Evolutionary conservation across 2,888 invertebrate genomes (phyloP).

Genomic region (Diogma glabrata): DNA sequence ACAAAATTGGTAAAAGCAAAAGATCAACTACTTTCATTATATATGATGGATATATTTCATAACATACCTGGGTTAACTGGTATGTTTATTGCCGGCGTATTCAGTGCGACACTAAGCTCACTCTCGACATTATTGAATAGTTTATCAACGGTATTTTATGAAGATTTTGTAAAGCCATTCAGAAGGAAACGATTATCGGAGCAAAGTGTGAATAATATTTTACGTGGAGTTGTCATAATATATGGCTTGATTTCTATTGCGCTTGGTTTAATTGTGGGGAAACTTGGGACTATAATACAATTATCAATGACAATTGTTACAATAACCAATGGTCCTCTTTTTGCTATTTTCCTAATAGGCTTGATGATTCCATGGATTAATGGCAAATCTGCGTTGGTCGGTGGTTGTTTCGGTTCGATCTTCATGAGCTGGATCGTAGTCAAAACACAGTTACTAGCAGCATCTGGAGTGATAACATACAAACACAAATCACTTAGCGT

Average conservation of each 20-base stretch:
- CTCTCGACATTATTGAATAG: constrained; percentile 72
- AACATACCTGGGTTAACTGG: constrained; percentile 72
- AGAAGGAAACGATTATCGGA: constrained; percentile 43
- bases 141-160: constrained; percentile 67
- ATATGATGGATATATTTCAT: constrained; percentile 75
- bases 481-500: constrained; percentile 37
- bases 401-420: constrained; percentile 46
- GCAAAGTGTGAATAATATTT: constrained; percentile 42
- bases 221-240: constrained; percentile 55
- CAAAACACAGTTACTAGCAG: constrained; percentile 50
- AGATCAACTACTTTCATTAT: constrained; percentile 70
- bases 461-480: constrained; percentile 41
- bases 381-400: constrained; percentile 50
- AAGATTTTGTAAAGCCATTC: constrained; percentile 64
- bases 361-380: constrained; percentile 53
- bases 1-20: constrained; percentile 42
- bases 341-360: constrained; percentile 59
- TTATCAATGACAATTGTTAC: constrained; percentile 50
- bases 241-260: constrained; percentile 54
- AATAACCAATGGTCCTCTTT: constrained; percentile 53
- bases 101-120: constrained; percentile 78
- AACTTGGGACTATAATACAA: constrained; percentile 58
- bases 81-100: constrained; percentile 79
- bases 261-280: constrained; percentile 55
- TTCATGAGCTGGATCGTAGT: constrained; percentile 52